Evolutionary conservation across 2,113 vertebrate genomes (phyloP), one percentile per base, ranked within the genome.

Genomic region (Paratilapia polleni): DNA sequence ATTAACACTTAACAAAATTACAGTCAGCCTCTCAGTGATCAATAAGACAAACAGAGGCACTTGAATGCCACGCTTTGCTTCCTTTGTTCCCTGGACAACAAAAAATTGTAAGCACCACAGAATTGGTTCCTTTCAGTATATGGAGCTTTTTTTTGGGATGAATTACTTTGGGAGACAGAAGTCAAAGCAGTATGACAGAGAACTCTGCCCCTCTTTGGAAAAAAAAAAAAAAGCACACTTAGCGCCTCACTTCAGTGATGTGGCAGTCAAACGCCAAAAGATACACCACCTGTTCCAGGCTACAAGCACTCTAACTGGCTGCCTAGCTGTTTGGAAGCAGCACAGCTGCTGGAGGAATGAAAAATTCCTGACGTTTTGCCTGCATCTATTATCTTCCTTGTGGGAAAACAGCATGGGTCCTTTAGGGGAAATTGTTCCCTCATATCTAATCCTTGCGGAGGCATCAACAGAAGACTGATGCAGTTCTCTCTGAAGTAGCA

Each of bases 361-460:
- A 86, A 90, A 87, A 84, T 93, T 91, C 88, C 89, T 87, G 66
- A 90, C 77, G n/a, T 73, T 93, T 88, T 90, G 83, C 86, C 85
- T 91, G 84, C 89, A 93, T 93, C 92, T 75, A 91, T 95, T 93
- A 94, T 90, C 77, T 78, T 88, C 81, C 85, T 92, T 89, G 85
- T 91, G 85, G 89, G 82, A 90, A 82, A 89, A 86, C 91, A 86
- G 81, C 87, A 34, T 22, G 86, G 84, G 84, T 88, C 80, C 82
- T 87, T 83, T 82, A 76, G 81, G 90, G 86, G 81, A 91, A 92
- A 89, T 89, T 85, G 89, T 90, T 87, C 82, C 86, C 84, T 89
- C 79, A 83, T 87, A 90, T 91, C 70, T 91, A 88, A 87, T 93
- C 88, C 87, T 88, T 38, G 76, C 62, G 31, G 89, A 92, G 82